Evolutionary conservation across 2,113 vertebrate species (phyloP), one percentile per base, ranked within the genome.

Genomic region (Platycercus adscitus): DNA sequence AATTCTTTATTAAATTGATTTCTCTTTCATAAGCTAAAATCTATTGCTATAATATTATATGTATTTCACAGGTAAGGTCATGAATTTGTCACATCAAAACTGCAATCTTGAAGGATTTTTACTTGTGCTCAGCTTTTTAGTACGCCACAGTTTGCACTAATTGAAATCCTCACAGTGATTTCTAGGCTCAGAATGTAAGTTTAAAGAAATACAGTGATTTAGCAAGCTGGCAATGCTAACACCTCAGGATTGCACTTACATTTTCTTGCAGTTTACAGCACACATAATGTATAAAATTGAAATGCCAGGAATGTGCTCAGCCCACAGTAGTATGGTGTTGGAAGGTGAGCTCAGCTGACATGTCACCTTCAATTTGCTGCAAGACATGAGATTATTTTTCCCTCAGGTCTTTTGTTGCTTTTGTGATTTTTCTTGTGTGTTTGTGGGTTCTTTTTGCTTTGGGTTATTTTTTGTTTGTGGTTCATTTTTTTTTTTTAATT

Each of bases 281-380:
- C 50, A 17, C 25, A 16, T 58, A 76, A 71, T 43, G 66, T 69
- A 64, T 55, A 56, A 91, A 86, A 71, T n/a, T 58, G n/a, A 76
- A 89, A 86, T 84, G 23, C 76, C 46, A 60, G 44, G 26, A 75
- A 68, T 78, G 61, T 79, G 7, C 37, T 86, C 14, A 66, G 26
- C 25, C 18, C 6, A 6, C 33, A 37, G 6, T 69, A 26, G 9
- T 12, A 55, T 49, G 37, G 21, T 79, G 17, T 49, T 72, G 13
- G 35, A 87, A 86, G 56, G 61, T 91, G 46, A 94, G 52, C 28
- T 75, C 73, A 72, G 77, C 77, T 76, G 52, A 61, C 25, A 10
- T 47, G 80, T 81, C 80, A 65, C 46, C 44, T 95, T 53, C 20
- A 49, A 43, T 95, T 91, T 95, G 86, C 72, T 89, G 49, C 78